Evolutionary conservation across 64 coral and sea anemone species (phyloP), one percentile per base, ranked within the genome.

Genomic region (Montipora efflorescens): DNA sequence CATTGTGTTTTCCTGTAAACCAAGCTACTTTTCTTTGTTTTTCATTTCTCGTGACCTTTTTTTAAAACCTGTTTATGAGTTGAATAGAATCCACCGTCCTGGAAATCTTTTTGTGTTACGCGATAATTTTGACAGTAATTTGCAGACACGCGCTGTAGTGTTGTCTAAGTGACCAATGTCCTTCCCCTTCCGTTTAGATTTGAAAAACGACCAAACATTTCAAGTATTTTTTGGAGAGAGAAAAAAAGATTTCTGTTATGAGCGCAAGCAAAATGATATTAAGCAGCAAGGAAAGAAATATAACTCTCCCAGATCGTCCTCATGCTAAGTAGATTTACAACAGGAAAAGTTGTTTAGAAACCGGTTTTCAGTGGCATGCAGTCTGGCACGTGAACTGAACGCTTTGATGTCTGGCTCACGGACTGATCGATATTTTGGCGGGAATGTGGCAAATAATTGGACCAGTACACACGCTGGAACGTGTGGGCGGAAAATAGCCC

Each of bases 61-160:
- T 48, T 69, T 84, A 47, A 18, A 19, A 14, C 43, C 81, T 8
- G 61, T 47, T 79, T 53, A 20, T 46, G 11, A 8, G 51, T 2
- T 23, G 10, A 64, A 18, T 45, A 67, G 43, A 6, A 8, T 67
- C 58, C 23, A 25, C 44, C 13, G 1, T 66, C 25, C 11, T 25
- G 13, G 13, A 48, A 67, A 5, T 84, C 36, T 84, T 84, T 70
- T 21, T 84, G 13, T 0, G 18, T 16, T 84, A 2, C 8, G 61
- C 19, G 62, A 84, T 44, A 84, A 47, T 68, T 84, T 69, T 25
- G 59, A 84, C 81, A 16, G 36, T 84, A 84, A 84, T 84, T 83
- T 57, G 18, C 8, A 84, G 59, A 43, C 81, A 84, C 59, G 59
- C 81, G 81, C 7, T 67, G 23, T 44, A 68, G 62, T 16, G 21